These are phyloP conservation scores for Gorsachius goisagi DNA, from an alignment of 2,113 vertebrate genomes.

Conservation along the genomic window DNA sequence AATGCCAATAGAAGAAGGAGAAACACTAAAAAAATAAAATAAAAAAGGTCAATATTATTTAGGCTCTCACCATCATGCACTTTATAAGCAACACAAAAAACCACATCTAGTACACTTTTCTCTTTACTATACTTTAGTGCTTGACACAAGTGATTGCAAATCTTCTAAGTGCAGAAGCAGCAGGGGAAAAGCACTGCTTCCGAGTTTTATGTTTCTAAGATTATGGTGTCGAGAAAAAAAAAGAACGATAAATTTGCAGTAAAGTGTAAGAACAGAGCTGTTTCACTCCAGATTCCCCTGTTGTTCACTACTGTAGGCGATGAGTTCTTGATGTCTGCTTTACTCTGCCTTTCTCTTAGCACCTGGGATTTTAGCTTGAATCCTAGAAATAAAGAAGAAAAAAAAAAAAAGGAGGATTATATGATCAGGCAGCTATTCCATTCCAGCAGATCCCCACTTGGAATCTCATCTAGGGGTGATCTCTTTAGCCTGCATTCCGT, in stretches of 20 bases:
- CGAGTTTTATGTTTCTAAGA: slow-evolving; percentile 77
- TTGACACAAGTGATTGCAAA: slow-evolving; percentile 84
- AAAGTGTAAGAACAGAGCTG: slow-evolving; percentile 76
- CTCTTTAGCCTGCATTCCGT: background rate
- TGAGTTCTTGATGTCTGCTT: slow-evolving; percentile 43
- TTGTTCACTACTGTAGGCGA: slow-evolving; percentile 51
- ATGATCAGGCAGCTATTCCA: background rate
- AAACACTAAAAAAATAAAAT: slow-evolving; percentile 83
- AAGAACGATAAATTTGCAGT: slow-evolving; percentile 77
- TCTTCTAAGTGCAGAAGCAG: slow-evolving; percentile 81
- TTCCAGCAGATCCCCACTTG: background rate
- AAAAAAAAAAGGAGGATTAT: background rate
- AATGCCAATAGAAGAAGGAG: slow-evolving; percentile 83
- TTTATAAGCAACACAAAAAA: slow-evolving; percentile 94
- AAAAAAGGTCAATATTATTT: slow-evolving; percentile 77
- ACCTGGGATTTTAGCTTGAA: slow-evolving; percentile 97
- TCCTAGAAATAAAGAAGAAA: slow-evolving; percentile 73
- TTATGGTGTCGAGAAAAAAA: slow-evolving; percentile 76
- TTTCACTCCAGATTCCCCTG: slow-evolving; percentile 70
- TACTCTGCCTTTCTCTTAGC: slow-evolving; percentile 96
- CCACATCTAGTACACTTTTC: slow-evolving; percentile 85
- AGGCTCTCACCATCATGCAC: slow-evolving; percentile 96
- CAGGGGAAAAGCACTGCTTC: slow-evolving; percentile 74
- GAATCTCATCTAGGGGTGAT: background rate
- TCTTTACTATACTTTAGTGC: slow-evolving; percentile 87